Evolutionary conservation across 2,113 vertebrate genomes (phyloP), one percentile per base, ranked within the genome.

Genomic region (Euleptes europaea): DNA sequence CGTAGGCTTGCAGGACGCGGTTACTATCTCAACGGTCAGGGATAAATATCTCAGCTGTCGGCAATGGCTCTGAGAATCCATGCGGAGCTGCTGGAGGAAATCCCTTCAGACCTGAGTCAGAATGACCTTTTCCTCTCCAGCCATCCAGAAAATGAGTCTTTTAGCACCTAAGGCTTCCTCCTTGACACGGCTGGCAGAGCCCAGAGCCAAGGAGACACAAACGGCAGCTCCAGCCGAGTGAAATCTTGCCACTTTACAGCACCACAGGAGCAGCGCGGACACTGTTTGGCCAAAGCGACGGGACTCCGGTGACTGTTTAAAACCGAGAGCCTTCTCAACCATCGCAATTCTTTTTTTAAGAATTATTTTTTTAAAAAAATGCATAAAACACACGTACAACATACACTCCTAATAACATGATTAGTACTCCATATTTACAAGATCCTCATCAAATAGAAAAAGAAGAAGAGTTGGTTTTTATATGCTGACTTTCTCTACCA

Each of bases 151-250:
- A 60, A 38, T 44, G 73, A 72, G 67, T 69, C 77, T 11, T 1
- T 42, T 1, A 12, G 57, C 54, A 40, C 1, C 0, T 60, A 0
- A 7, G 2, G 51, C 51, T 3, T 49, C 35, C 65, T 54, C 5
- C 69, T 49, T n/a, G 49, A 51, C 31, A 17, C 14, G 40, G 51
- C 76, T 85, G 66, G 42, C 54, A 49, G 42, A 40, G 9, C 77
- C 35, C 42, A 38, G 66, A 21, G 67, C 31, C 2, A 3, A 19
- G 15, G 17, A 31, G 33, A 28, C 23, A 40, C 5, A 28, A 3
- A 31, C 3, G 4, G 31, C 28, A 23, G 23, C 54, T 63, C 21
- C 51, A 3, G 49, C 28, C 31, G 2, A 1, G 51, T 44, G 15
- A 31, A 15, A 44, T 33, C 71, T 28, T n/a, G 75, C 49, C 4